Percentiles rank a stretch among this genome's conserved stretches.
These are phyloP conservation scores for Urocyon cinereoargenteus DNA, from an alignment of 2,797 vertebrate genomes.

Conservation along the genomic window DNA sequence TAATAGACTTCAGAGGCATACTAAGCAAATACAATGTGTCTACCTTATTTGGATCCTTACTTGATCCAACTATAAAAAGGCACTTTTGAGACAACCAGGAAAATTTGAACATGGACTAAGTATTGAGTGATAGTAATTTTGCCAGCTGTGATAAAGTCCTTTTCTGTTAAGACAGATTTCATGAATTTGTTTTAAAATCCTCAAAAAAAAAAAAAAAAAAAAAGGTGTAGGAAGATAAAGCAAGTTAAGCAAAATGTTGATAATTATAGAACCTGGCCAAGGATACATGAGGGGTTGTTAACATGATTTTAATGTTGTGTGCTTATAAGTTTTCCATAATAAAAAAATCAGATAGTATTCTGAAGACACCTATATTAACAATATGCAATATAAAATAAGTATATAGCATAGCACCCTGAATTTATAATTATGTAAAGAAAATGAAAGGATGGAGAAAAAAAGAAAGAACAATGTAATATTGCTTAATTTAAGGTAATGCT, in stretches of 20 bases:
- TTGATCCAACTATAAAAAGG: conserved; percentile 17
- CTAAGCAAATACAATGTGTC: background rate
- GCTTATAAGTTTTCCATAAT: background rate
- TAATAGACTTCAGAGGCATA: background rate
- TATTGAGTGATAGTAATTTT: background rate
- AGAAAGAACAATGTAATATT: background rate
- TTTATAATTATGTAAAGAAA: conserved; percentile 29
- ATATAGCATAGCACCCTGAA: background rate
- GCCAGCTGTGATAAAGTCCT: background rate
- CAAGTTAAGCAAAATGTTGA: conserved; percentile 4
- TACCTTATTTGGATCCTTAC: background rate
- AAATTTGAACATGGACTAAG: conserved; percentile 3
- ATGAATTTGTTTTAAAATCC: conserved; percentile 33
- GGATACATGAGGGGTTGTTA: background rate
- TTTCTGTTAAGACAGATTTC: background rate
- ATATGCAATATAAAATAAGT: background rate
- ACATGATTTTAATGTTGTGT: background rate
- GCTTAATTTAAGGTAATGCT: background rate
- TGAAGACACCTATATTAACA: background rate
- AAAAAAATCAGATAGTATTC: background rate
- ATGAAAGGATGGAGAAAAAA: background rate
- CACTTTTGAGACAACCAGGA: conserved; percentile 21
- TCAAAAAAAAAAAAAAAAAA: background rate
- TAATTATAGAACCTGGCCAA: background rate
- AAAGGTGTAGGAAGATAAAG: background rate